Percentiles rank a stretch among this genome's conserved stretches.
These are phyloP conservation scores for Nomada ruficornis DNA, from an alignment of 2,888 invertebrate species.

Conservation along the genomic window DNA sequence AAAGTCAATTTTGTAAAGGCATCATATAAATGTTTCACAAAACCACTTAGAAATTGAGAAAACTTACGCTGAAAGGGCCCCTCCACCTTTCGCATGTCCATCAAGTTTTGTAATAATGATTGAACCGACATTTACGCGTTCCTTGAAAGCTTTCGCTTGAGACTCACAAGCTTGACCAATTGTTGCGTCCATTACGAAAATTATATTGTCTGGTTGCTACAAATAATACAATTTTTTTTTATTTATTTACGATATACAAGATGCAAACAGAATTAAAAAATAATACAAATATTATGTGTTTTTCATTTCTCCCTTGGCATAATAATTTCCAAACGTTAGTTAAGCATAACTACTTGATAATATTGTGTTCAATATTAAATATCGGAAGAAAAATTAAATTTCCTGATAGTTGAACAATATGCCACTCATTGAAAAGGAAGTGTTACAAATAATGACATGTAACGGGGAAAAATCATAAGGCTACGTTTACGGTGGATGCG, in stretches of 20 bases:
- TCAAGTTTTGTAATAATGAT: constrained; percentile 99
- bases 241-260: not conserved
- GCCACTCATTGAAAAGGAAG: no score
- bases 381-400: no score
- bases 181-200: constrained; percentile 99
- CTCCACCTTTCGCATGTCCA: constrained; percentile 99
- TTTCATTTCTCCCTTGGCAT: not conserved
- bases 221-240: constrained; percentile 19
- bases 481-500: no score
- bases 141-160: constrained; percentile 98
- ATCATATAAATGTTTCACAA: not conserved
- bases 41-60: constrained; percentile 9
- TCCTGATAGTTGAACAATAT: no score
- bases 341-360: no score
- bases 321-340: no score
- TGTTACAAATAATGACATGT: no score
- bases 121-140: constrained; percentile 99
- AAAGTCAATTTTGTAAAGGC: no score
- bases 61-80: constrained; percentile 98
- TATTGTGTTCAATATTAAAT: no score
- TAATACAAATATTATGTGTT: not conserved
- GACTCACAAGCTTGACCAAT: constrained; percentile 99
- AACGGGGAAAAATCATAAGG: no score
- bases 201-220: constrained; percentile 97
- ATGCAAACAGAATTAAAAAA: not conserved